phyloP scores from a whole-genome alignment of 2,888 invertebrate species.

The Mimas tiliae region DNA sequence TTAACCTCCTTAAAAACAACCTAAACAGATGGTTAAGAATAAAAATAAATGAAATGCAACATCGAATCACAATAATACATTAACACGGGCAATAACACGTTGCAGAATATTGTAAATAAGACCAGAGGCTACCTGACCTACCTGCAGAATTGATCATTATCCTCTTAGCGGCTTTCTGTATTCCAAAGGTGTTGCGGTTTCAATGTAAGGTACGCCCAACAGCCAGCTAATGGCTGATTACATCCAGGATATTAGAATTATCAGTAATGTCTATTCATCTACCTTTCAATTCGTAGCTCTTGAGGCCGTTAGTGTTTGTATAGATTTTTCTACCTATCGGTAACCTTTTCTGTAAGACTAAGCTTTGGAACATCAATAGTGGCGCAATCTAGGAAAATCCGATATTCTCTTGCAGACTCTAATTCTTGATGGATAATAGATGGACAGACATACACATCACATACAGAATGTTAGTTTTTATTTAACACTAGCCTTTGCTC shows the following conservation, averaged over 20 bases:
- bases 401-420: no score
- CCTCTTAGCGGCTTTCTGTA: conserved; percentile 45
- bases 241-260: conserved; percentile 26
- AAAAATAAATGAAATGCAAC: background rate
- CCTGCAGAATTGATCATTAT: conserved; percentile 45
- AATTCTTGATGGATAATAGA: no score
- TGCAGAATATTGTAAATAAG: conserved; percentile 40
- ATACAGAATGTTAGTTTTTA: no score
- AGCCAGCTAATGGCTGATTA: conserved; percentile 43
- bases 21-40: background rate
- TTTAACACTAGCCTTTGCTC: no score
- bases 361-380: no score
- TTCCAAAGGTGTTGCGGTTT: conserved; percentile 45
- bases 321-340: background rate
- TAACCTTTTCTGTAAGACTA: background rate
- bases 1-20: background rate
- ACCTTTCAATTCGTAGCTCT: background rate
- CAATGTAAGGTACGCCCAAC: conserved; percentile 41
- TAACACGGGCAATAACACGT: conserved; percentile 37
- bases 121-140: conserved; percentile 39
- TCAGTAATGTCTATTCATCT: background rate
- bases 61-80: conserved; percentile 38
- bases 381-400: no score
- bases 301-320: background rate
- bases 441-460: no score